Evolutionary conservation across 2,888 invertebrate genomes (phyloP), one percentile per base, ranked within the genome.

Genomic region (Xanthia icteritia): DNA sequence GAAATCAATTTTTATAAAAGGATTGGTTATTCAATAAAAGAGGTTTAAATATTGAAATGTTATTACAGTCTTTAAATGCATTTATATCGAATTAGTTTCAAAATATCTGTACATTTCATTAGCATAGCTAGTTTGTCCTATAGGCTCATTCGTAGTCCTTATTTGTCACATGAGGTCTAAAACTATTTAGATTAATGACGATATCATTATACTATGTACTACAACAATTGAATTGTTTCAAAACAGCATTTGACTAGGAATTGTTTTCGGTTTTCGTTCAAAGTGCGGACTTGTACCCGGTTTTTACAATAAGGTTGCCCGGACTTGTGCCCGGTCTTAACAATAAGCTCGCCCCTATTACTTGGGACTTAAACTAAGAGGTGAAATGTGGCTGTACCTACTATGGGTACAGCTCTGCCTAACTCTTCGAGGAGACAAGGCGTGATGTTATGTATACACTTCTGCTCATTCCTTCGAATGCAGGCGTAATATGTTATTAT

Each of bases 91-190:
- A 68, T 56, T 70, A 60, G 23, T 70, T 54, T 56, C 23, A 58
- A 39, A 27, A 51, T 66, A 56, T 75, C 58, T 75, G 27, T 73
- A 77, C 77, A 85, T 82, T 82, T 84, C 63, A 82, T 66, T 77
- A 73, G 64, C 65, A 61, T 54, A 65, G n/a, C 45, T 51, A 56
- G 17, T 36, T 69, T 61, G 2, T 71, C 20, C 5, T 64, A 42
- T 20, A 61, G n/a, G 31, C 60, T 73, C 20, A n/a, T 63, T 65
- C 17, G 45, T 27, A 71, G 48, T 78, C 65, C 60, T 36, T 74
- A 72, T 54, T 39, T 42, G 51, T 64, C 8, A 61, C 15, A 9
- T 31, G 60, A 54, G 11, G 15, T 66, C 15, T 69, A 17, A 54
- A 69, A 27, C 31, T 39, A 45, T 80, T 51, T 63, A 48, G 63